Conservation (phyloP, 2,888 invertebrate species). For the Kryphioiulus occultus region DNA sequence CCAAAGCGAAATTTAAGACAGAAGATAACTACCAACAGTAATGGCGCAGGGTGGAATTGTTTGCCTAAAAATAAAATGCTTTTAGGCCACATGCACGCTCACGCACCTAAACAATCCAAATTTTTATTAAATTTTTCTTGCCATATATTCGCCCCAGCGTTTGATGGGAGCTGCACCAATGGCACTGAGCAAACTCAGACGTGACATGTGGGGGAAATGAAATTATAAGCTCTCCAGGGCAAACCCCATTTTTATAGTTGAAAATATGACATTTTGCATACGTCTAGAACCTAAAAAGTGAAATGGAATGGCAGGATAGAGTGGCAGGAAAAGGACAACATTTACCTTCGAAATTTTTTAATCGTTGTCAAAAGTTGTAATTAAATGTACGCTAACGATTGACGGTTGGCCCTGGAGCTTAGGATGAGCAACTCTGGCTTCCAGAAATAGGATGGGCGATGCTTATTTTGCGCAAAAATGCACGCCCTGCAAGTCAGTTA, state of each 20-base stretch:
- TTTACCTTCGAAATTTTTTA: neutral
- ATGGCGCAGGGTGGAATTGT: neutral
- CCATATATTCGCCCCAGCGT: neutral
- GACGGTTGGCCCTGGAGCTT: neutral
- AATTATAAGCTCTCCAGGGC: constrained; percentile 10
- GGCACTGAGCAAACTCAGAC: neutral
- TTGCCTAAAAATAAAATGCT: constrained; percentile 13
- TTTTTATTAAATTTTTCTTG: constrained; percentile 29
- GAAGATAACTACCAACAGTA: neutral
- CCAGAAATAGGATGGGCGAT: neutral
- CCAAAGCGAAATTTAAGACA: neutral
- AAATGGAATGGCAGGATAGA: neutral
- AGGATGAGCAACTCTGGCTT: neutral
- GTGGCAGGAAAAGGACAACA: neutral
- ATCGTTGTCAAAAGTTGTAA: neutral
- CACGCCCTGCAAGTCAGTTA: neutral
- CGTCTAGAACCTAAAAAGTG: neutral
- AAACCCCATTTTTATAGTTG: neutral
- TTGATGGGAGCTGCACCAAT: neutral
- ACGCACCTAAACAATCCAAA: constrained; percentile 2
- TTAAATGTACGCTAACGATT: neutral
- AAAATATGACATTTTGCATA: neutral
- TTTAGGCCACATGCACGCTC: neutral
- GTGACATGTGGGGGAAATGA: constrained; percentile 13
- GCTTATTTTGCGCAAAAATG: neutral